Evolutionary conservation across 2,113 vertebrate genomes (phyloP).

Genomic region (Barbus barbus): DNA sequence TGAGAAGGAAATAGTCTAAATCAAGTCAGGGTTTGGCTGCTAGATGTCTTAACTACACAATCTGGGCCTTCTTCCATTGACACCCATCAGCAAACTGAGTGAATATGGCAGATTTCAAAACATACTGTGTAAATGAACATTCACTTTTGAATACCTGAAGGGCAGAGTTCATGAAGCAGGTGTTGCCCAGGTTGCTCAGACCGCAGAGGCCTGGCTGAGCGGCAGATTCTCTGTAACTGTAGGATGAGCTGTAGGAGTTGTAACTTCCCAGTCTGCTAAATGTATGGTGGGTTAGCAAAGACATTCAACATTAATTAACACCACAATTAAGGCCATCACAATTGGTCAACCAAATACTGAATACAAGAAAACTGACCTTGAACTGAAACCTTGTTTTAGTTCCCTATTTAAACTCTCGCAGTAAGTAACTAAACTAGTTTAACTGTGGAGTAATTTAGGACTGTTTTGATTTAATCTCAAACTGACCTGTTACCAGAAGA

Average conservation of each 20-base stretch:
- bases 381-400: not conserved
- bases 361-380: not conserved
- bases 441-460: not conserved
- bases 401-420: not conserved
- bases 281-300: not conserved
- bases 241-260: constrained; percentile 85
- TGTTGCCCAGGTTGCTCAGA: constrained; percentile 96
- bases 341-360: not conserved
- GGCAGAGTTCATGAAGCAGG: constrained; percentile 98
- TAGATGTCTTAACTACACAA: too few species aligned
- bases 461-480: constrained; percentile 25
- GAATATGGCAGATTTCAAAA: not conserved
- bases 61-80: not conserved
- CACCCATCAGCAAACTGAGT: too few species aligned
- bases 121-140: not conserved
- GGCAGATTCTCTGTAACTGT: constrained; percentile 87
- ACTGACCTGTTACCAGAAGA: constrained; percentile 81
- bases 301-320: not conserved
- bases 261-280: constrained; percentile 81
- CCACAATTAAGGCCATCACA: not conserved
- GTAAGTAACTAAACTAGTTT: not conserved
- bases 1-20: not conserved
- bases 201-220: constrained; percentile 92
- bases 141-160: constrained; percentile 82
- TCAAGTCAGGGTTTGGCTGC: too few species aligned